Conservation (phyloP, 2,113 vertebrate genomes). For the Rhombomys opimus region DNA sequence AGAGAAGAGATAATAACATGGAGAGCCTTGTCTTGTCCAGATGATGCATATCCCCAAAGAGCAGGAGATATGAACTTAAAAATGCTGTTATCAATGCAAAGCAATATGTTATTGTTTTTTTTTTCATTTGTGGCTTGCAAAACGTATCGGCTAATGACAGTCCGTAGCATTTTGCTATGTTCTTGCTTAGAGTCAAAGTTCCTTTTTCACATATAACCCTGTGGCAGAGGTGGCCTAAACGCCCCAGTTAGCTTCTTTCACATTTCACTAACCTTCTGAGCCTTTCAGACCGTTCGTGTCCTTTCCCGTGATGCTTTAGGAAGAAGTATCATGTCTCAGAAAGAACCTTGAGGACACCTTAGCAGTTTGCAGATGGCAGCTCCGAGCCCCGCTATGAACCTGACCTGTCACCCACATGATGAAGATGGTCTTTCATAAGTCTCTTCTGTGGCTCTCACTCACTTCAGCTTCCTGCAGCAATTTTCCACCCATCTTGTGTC, state of each 20-base stretch:
- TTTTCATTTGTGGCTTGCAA: background rate
- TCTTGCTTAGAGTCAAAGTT: background rate
- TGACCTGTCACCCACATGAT: accelerated
- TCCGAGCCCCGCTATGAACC: too few species aligned
- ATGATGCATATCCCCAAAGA: background rate
- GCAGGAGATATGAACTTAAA: background rate
- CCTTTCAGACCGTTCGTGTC: too few species aligned
- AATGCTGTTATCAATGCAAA: background rate
- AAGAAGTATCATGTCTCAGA: background rate
- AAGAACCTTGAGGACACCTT: background rate
- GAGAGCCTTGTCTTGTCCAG: background rate
- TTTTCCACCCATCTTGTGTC: too few species aligned
- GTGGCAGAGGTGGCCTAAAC: background rate
- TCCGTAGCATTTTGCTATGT: background rate
- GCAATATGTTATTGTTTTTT: background rate
- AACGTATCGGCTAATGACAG: background rate
- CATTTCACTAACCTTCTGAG: background rate
- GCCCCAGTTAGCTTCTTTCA: background rate
- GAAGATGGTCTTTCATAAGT: background rate
- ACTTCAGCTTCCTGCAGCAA: too few species aligned
- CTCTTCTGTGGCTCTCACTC: background rate
- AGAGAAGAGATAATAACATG: background rate
- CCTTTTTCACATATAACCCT: background rate
- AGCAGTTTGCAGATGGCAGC: background rate
- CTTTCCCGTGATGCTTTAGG: background rate